These are phyloP conservation scores for Morpho helenor DNA, from an alignment of 2,888 invertebrate genomes.

Conservation along the genomic window DNA sequence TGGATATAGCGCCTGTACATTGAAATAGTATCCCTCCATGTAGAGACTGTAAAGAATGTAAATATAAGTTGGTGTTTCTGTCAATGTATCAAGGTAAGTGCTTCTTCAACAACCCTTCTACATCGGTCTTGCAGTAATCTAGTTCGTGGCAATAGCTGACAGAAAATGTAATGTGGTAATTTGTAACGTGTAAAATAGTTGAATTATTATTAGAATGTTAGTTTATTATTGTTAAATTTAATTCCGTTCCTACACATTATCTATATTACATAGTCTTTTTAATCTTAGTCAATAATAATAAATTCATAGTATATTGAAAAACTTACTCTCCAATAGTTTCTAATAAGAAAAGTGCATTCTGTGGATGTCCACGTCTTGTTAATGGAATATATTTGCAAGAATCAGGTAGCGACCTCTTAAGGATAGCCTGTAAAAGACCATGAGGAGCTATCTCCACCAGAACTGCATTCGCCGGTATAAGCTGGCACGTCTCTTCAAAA, in stretches of 20 bases:
- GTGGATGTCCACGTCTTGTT: conserved; percentile 83
- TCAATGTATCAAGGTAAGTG: too few relatives aligned
- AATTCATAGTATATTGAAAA: conserved; percentile 52
- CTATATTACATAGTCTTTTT: too few relatives aligned
- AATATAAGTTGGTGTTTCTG: too few relatives aligned
- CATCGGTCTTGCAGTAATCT: too few relatives aligned
- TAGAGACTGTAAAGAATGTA: conserved; percentile 78
- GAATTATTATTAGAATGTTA: too few relatives aligned
- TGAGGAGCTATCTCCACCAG: conserved; percentile 85
- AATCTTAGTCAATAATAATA: too few relatives aligned
- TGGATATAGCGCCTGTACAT: conserved; percentile 86
- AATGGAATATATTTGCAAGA: conserved; percentile 84
- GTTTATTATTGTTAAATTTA: too few relatives aligned
- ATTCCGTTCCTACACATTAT: too few relatives aligned
- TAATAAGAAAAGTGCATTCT: conserved; percentile 77
- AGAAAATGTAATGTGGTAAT: too few relatives aligned
- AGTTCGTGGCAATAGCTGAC: too few relatives aligned
- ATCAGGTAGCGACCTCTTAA: conserved; percentile 82
- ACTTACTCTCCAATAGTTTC: conserved; percentile 82
- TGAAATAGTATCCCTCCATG: conserved; percentile 84
- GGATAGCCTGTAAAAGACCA: conserved; percentile 83
- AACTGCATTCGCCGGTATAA: conserved; percentile 85
- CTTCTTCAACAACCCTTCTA: too few relatives aligned
- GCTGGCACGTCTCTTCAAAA: conserved; percentile 88
- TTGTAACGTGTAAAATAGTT: too few relatives aligned